Conservation (phyloP, 2,888 invertebrate genomes). For the Pristionchus arcanus region DNA sequence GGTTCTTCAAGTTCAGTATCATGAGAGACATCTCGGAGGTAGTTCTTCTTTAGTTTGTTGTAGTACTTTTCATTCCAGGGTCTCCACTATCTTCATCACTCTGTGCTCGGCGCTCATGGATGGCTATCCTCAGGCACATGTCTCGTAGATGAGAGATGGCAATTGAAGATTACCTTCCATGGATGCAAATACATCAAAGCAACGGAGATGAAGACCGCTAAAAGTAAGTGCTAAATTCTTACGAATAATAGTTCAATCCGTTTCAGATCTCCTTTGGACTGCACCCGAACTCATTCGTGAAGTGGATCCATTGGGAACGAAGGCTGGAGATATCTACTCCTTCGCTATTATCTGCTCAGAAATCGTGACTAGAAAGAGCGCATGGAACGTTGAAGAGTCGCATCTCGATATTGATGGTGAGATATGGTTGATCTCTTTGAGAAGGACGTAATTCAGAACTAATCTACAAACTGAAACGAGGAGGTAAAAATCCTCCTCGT, state of each 20-base stretch:
- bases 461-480: conserved; percentile 50
- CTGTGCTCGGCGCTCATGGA: conserved; percentile 71
- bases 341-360: conserved; percentile 77
- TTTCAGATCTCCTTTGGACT: conserved; percentile 62
- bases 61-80: conserved; percentile 57
- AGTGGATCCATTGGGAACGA: conserved; percentile 59
- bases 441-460: not conserved
- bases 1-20: conserved; percentile 69
- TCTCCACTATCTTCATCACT: conserved; percentile 71
- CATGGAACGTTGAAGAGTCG: conserved; percentile 73
- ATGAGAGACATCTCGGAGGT: conserved; percentile 68
- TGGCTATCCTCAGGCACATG: conserved; percentile 59
- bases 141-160: conserved; percentile 53
- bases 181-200: conserved; percentile 45
- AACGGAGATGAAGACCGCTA: conserved; percentile 27
- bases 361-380: conserved; percentile 73
- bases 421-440: no score
- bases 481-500: not conserved
- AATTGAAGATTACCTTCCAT: conserved; percentile 51
- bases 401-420: conserved; percentile 64
- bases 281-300: conserved; percentile 66
- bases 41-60: not conserved
- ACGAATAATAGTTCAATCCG: no score
- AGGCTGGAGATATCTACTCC: conserved; percentile 72
- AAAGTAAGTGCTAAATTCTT: not conserved